Conservation (phyloP, 2,113 vertebrate species). For the Phaetusa simplex region DNA sequence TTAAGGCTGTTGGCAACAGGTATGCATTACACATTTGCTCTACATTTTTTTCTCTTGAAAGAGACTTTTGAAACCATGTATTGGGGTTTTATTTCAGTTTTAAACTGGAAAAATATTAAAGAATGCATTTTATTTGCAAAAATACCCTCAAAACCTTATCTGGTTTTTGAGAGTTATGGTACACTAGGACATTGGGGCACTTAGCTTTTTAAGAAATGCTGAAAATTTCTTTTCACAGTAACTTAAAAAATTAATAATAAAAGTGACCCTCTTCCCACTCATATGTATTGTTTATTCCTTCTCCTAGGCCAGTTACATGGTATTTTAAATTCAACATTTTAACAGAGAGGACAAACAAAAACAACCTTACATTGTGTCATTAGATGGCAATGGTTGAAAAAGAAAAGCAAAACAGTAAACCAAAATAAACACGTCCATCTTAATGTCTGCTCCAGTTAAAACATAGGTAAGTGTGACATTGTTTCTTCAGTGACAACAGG, state of each 20-base stretch:
- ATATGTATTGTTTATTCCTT: background rate
- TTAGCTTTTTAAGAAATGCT: background rate
- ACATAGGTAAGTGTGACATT: background rate
- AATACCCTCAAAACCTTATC: background rate
- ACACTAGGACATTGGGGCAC: too few relatives aligned
- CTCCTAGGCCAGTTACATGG: background rate
- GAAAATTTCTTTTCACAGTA: background rate
- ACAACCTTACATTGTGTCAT: rapidly evolving
- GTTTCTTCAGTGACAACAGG: background rate
- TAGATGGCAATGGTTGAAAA: background rate
- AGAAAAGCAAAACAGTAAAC: background rate
- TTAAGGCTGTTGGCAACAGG: background rate
- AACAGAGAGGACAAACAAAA: background rate
- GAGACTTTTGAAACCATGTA: background rate
- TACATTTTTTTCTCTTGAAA: background rate
- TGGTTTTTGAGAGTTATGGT: background rate
- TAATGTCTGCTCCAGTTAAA: background rate
- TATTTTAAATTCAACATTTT: background rate
- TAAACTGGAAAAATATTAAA: background rate
- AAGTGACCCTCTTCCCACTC: background rate
- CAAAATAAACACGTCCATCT: background rate
- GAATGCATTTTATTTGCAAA: background rate
- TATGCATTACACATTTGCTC: background rate
- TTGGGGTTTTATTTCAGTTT: background rate
- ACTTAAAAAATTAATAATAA: background rate